Percentiles rank a stretch among this genome's conserved stretches.
phyloP scores from a whole-genome alignment of 2,113 vertebrate genomes.

The Capra hircus region DNA sequence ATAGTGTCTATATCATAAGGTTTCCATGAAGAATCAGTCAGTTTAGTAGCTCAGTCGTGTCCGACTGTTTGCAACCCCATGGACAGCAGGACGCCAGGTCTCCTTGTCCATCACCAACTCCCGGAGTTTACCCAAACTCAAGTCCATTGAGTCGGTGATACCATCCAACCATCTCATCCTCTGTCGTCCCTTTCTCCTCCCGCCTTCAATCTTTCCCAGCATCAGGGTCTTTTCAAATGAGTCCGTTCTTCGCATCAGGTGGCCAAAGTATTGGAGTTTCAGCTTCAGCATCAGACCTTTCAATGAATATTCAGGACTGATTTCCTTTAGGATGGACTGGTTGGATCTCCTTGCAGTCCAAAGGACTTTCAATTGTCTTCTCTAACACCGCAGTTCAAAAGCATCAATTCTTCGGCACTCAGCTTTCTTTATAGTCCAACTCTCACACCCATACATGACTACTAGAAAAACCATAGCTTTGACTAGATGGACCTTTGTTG shows the following conservation, averaged over 20 bases:
- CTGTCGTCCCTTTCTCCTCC: background rate
- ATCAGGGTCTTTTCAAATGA: background rate
- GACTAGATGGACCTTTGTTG: background rate
- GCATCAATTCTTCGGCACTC: accelerated
- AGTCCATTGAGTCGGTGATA: background rate
- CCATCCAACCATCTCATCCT: background rate
- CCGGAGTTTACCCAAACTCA: background rate
- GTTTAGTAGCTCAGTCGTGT: background rate
- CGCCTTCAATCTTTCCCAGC: background rate
- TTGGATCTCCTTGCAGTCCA: background rate
- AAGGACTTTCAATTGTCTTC: background rate
- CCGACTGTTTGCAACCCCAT: background rate
- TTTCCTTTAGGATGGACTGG: background rate
- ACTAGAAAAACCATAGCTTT: background rate
- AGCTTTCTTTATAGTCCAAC: background rate
- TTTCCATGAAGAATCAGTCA: background rate
- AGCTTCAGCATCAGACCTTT: background rate
- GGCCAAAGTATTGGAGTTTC: background rate
- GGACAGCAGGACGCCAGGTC: accelerated
- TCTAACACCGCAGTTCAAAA: background rate
- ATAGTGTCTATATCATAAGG: background rate
- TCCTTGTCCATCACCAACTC: background rate
- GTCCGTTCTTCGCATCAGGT: background rate
- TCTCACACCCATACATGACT: background rate
- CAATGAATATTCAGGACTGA: background rate